These are phyloP conservation scores for Enteromius viviparus DNA, from an alignment of 2,797 vertebrate species.

Conservation along the genomic window DNA sequence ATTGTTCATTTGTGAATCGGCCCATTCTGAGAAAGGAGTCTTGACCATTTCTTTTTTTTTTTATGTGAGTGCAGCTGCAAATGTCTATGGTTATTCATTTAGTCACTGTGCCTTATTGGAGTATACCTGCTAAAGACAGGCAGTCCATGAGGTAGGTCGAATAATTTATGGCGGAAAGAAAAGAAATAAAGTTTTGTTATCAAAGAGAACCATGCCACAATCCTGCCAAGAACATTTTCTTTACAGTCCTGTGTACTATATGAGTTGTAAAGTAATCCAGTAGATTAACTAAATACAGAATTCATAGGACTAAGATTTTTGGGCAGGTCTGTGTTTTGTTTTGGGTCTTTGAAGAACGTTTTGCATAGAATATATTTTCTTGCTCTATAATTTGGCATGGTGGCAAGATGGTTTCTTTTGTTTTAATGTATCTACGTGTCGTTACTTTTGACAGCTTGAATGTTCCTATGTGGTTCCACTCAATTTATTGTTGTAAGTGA, in stretches of 20 bases:
- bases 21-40: constrained; percentile 14
- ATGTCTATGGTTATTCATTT: constrained; percentile 60
- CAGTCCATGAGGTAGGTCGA: constrained; percentile 42
- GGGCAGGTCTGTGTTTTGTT: constrained; percentile 7
- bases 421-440: constrained; percentile 71
- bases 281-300: constrained; percentile 6
- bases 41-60: constrained; percentile 50
- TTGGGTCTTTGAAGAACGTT: constrained; percentile 39
- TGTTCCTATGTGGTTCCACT: constrained; percentile 71
- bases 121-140: constrained; percentile 64
- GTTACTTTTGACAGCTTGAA: constrained; percentile 73
- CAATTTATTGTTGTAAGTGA: constrained; percentile 77
- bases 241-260: constrained; percentile 6
- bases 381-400: constrained; percentile 70
- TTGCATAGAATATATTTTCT: constrained; percentile 51
- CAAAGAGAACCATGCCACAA: constrained; percentile 30
- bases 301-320: constrained; percentile 12
- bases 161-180: constrained; percentile 58
- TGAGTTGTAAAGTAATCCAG: constrained; percentile 31
- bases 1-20: constrained; percentile 42
- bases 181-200: constrained; percentile 28
- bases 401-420: constrained; percentile 66
- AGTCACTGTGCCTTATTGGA: constrained; percentile 84
- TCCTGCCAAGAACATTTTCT: constrained; percentile 39
- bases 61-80: constrained; percentile 58